These are phyloP conservation scores for Parazoanthus atlanticus DNA, from an alignment of 92 coral and sea anemone species.

Conservation along the genomic window DNA sequence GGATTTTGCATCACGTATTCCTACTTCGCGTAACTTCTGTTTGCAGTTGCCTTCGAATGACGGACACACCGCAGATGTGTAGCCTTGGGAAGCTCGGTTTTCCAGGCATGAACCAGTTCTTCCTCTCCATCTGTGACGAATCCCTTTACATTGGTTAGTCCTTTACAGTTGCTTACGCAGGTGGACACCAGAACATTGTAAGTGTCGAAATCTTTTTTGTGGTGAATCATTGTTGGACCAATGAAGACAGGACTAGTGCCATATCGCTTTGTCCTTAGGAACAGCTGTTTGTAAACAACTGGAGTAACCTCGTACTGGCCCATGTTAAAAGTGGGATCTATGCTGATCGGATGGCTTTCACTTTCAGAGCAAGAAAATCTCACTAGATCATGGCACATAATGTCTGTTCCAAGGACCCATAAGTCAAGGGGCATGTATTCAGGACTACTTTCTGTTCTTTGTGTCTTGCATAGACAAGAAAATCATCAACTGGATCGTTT, in stretches of 20 bases:
- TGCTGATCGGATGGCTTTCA: slow-evolving; percentile 42
- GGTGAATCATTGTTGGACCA: slow-evolving; percentile 51
- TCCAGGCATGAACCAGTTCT: slow-evolving; percentile 46
- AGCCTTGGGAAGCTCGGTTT: slow-evolving; percentile 40
- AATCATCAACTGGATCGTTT: slow-evolving; percentile 43
- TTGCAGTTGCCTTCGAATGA: slow-evolving; percentile 49
- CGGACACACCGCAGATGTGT: slow-evolving; percentile 37
- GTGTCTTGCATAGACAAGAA: slow-evolving; percentile 39
- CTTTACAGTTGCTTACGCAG: slow-evolving; percentile 38
- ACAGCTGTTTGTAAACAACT: slow-evolving; percentile 27
- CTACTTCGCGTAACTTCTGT: slow-evolving; percentile 36
- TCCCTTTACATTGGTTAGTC: slow-evolving; percentile 29
- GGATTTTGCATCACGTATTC: slow-evolving; percentile 39
- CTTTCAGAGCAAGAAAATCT: slow-evolving; percentile 40
- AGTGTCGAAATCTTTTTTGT: slow-evolving; percentile 37
- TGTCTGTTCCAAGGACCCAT: slow-evolving; percentile 48
- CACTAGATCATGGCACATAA: slow-evolving; percentile 43
- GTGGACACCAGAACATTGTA: slow-evolving; percentile 39
- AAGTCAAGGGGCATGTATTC: slow-evolving; percentile 49
- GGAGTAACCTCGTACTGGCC: slow-evolving; percentile 46
- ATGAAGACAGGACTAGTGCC: slow-evolving; percentile 36
- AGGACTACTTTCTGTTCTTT: slow-evolving; percentile 38
- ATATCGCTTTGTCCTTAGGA: slow-evolving; percentile 31
- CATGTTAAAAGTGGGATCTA: slow-evolving; percentile 44
- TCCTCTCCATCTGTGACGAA: slow-evolving; percentile 43